Evolutionary conservation across 2,113 vertebrate genomes (phyloP), one percentile per base, ranked within the genome.

Genomic region (Serinus canaria): DNA sequence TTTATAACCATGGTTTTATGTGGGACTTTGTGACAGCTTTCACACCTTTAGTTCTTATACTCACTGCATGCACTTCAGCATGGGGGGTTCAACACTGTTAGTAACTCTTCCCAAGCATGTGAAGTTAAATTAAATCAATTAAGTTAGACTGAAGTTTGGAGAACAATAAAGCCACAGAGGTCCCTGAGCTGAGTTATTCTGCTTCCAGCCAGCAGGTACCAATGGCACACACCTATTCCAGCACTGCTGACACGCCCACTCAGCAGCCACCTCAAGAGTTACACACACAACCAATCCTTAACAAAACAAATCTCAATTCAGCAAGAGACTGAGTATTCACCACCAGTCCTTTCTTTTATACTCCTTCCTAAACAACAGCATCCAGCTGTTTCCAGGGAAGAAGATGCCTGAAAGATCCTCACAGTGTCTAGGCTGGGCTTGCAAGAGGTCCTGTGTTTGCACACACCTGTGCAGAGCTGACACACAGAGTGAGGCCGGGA

Each of bases 21-120:
- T 60, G 27, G 23, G 22, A 83, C 23, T 7, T 31, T 20, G 9
- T 60, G 72, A 59, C 60, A 31, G 10, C 56, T 86, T 92, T 89
- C 77, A 67, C 44, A 56, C 16, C 39, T 63, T 52, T 56, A 60
- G 74, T 49, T 94, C 15, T 92, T 56, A 11, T 7, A 79, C 0
- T 2, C 15, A n/a, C 21, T 83, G 13, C 14, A 49, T 4, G 37
- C 44, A 68, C 31, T 62, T 52, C 74, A 87, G 74, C 60, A 67
- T 3, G 9, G 31, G 2, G 7, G 39, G 52, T 33, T 62, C 55
- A 39, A 15, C 3, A 1, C 2, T 39, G 4, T 23, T 13, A 10
- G 23, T n/a, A 58, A 72, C 31, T 47, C 87, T 35, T 77, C 22
- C 74, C 50, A 87, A 74, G 21, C 20, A 66, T 1, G 3, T 28